Percentiles rank a stretch among this genome's conserved stretches.
Evolutionary conservation across 2,888 invertebrate species (phyloP).

Genomic region (Auanema sp.): DNA sequence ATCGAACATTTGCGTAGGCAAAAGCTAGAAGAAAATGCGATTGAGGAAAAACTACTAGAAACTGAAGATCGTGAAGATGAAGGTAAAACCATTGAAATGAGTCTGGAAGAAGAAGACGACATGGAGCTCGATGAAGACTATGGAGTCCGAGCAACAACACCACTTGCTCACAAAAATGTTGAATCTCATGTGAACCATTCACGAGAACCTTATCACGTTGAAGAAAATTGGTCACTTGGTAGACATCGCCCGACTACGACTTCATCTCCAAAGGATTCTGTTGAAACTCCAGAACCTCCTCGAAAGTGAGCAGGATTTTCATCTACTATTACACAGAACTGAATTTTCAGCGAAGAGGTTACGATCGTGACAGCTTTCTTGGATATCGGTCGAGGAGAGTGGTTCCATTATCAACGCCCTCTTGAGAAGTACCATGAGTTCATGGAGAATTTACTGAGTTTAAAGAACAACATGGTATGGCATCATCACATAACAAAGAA

Average conservation of each 20-base stretch:
- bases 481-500: no score
- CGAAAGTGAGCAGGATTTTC: not conserved
- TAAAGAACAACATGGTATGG: slow-evolving; percentile 38
- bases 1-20: not conserved
- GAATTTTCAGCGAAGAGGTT: slow-evolving; percentile 27
- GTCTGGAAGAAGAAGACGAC: not conserved
- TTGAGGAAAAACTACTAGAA: slow-evolving; percentile 3
- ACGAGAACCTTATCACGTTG: not conserved
- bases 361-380: slow-evolving; percentile 64
- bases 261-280: not conserved
- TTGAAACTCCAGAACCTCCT: not conserved
- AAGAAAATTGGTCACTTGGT: not conserved
- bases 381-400: slow-evolving; percentile 64
- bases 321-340: not conserved
- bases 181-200: not conserved
- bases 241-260: not conserved
- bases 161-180: slow-evolving; percentile 14
- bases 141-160: slow-evolving; percentile 15
- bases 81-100: not conserved
- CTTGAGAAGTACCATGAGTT: slow-evolving; percentile 61
- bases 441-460: slow-evolving; percentile 53
- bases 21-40: not conserved
- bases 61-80: not conserved
- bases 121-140: slow-evolving; percentile 11
- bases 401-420: slow-evolving; percentile 61